Evolutionary conservation across 2,113 vertebrate genomes (phyloP), one percentile per base, ranked within the genome.

Genomic region (Caranx ignobilis): DNA sequence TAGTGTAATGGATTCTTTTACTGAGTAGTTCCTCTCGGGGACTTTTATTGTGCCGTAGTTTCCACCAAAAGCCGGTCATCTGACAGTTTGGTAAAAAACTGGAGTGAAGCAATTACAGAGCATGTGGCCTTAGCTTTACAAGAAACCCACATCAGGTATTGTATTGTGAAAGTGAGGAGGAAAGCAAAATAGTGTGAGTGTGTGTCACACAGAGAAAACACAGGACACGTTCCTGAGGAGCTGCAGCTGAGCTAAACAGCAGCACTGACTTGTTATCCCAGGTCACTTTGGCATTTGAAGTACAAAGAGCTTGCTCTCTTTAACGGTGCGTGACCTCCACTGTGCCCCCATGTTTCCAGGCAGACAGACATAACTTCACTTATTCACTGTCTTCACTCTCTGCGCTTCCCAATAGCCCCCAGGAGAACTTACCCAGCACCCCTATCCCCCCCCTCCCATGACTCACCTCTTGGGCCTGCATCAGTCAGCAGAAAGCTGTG

Each of bases 401-500:
- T 47, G 60, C 18, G 6, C 73, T 77, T 85, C 73, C 86, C 79
- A 77, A 15, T 75, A 77, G 59, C 69, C 82, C 74, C 71, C 37
- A 59, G 85, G 75, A 82, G 65, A 71, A 83, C 43, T 83, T 43
- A 41, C 63, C 59, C 57, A 41, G 43, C 71, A 31, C 68, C 76
- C 63, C 66, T 37, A 39, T 3, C 35, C 43, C 12, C 62, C 52
- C 54, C 61, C 77, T 67, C 21, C 74, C 45, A 31, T 95, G 94
- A 95, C 88, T 95, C 94, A 95, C 79, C 86, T 82, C 78, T 88
- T 67, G 86, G 90, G 87, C 81, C 81, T 85, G 91, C 90, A 89
- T 72, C 85, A 93, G 91, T 94, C 94, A 93, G 92, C 91, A 93
- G 83, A 92, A 90, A 84, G 66, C 83, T 91, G 93, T 75, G 94